Base-by-base conservation (phyloP, 2,888 invertebrate genomes). In the Cryptosula pallasiana region DNA sequence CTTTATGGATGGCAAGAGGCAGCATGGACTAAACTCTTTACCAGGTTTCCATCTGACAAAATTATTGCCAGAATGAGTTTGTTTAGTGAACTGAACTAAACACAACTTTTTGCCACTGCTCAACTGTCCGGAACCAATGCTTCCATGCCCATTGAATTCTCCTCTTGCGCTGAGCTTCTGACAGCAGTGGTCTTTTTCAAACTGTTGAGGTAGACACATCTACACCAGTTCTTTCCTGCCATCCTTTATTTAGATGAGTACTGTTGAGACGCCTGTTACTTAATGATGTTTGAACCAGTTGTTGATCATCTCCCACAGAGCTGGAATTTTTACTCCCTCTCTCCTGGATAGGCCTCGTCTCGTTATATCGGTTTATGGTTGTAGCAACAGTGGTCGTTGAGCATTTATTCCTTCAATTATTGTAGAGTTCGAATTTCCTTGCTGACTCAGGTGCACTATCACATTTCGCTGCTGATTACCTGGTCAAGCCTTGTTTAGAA, bases 221-320 rank as follows among this genome's bases (percentile, higher is more conserved):
- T 45, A 45, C 45, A 45, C 9, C 45, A 45, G 45, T 45, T 45
- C 45, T 9, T 45, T 9, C 45, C 45, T 45, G 45, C 20, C 45
- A 45, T 45, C 20, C 45, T 45, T 45, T 45, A 9, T 45, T 45
- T 45, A 45, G 45, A 13, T 45, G 45, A 45, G 45, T 45, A 20
- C 45, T 45, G 45, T 45, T 45, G 45, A 45, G 45, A 45, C 45
- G 45, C 45, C 45, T 45, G 45, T 45, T 45, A 45, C 45, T 45
- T 45, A 45, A 45, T 45, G 20, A 45, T 45, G 45, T 45, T 45
- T 45, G 45, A 45, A 45, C 20, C 45, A 45, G 45, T 20, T 45
- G 45, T 45, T 20, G 20, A 45, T 45, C 9, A 45, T 45, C 45
- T 45, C 45, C 20, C 45, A 45, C 45, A 45, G 45, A 45, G 45